A percentile compares a stretch with the other conserved stretches of the same genome.
Conservation (phyloP, 2,113 vertebrate species). For the Apteryx mantelli region DNA sequence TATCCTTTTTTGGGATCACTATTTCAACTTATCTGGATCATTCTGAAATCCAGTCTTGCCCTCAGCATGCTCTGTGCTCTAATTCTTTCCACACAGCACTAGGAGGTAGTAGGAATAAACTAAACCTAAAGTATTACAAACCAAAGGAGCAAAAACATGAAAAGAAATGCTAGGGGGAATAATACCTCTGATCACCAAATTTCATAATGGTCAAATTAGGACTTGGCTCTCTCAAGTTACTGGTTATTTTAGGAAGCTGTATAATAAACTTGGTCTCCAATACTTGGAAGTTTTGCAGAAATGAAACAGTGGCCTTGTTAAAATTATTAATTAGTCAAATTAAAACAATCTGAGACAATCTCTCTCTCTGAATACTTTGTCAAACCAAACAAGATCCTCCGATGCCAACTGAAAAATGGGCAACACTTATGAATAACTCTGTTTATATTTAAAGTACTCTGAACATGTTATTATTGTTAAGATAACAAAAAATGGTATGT, state of each 20-base stretch:
- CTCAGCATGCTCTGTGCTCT: neutral
- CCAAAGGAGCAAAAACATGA: neutral
- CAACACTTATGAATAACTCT: neutral
- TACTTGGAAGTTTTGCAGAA: neutral
- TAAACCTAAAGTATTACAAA: neutral
- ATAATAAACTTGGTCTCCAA: neutral
- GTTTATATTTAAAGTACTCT: neutral
- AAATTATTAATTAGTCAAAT: neutral
- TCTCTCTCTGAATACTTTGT: neutral
- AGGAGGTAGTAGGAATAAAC: neutral
- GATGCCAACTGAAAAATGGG: neutral
- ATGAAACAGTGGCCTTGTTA: neutral
- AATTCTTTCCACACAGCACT: neutral
- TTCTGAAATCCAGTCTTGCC: neutral
- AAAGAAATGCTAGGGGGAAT: neutral
- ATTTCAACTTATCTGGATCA: neutral
- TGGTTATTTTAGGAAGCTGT: neutral
- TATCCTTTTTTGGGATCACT: neutral
- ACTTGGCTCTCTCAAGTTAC: neutral
- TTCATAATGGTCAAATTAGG: neutral
- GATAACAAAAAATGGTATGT: neutral
- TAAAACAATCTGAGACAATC: neutral
- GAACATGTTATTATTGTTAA: neutral
- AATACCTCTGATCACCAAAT: neutral
- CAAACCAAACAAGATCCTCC: neutral